A percentile compares a stretch with the other conserved stretches of the same genome.
phyloP scores from a whole-genome alignment of 2,888 invertebrate species.

The Euspilapteryx auroguttella region DNA sequence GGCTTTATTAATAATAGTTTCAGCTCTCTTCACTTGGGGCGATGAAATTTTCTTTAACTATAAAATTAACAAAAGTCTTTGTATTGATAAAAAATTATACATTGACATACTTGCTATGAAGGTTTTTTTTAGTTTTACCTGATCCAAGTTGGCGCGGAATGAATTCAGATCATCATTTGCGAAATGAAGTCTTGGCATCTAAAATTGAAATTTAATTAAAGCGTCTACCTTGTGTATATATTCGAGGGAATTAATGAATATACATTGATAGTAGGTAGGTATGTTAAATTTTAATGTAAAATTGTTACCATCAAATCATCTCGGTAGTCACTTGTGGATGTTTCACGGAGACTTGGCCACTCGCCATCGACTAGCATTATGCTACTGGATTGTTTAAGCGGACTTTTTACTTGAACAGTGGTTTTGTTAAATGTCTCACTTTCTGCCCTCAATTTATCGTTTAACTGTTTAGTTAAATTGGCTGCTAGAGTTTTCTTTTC shows the following conservation, averaged over 20 bases:
- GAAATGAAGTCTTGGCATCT: conserved; percentile 34
- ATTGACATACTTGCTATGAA: no score
- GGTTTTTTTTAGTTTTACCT: no score
- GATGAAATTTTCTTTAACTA: conserved; percentile 8
- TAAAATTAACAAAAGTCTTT: no score
- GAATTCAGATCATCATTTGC: conserved; percentile 22
- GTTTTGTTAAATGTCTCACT: no score
- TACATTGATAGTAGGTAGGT: no score
- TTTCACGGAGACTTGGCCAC: conserved; percentile 9
- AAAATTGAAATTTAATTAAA: conserved; percentile 13
- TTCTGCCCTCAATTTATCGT: no score
- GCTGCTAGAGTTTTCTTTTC: conserved; percentile 13
- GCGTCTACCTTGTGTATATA: no score
- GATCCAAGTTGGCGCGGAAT: conserved; percentile 22
- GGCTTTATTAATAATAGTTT: conserved; percentile 9
- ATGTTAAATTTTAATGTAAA: no score
- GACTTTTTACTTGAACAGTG: no score
- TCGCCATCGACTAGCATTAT: conserved; percentile 9
- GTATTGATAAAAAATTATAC: no score
- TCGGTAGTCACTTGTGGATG: neutral
- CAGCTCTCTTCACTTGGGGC: conserved; percentile 9
- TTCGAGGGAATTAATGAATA: no score
- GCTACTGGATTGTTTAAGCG: conserved; percentile 7
- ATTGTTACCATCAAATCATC: neutral
- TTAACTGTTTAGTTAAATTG: conserved; percentile 14